Evolutionary conservation across 2,797 vertebrate genomes (phyloP), one percentile per base, ranked within the genome.

Genomic region (Acropternis orthonyx): DNA sequence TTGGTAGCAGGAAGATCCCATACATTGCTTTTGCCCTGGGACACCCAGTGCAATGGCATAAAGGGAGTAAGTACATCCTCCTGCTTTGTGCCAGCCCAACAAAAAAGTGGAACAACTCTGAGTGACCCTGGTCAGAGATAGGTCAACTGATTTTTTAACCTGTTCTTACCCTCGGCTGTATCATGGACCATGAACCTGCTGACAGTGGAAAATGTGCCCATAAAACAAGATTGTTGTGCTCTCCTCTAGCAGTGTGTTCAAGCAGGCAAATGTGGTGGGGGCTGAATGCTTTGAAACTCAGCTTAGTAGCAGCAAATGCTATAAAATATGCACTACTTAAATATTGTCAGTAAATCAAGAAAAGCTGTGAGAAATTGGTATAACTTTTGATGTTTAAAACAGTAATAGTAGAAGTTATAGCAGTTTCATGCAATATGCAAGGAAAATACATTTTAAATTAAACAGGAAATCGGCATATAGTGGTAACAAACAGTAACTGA

Each of bases 361-460:
- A 91, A 78, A 77, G 11, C 59, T 77, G n/a, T 37, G 49, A 81
- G 36, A 88, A 86, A 68, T 28, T 0, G 2, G 32, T 74, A 63
- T 74, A 87, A 95, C 89, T 96, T 97, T 66, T 89, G 54, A 69
- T 89, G 92, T 95, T 93, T 81, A 32, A 96, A 96, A 87, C 62
- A 16, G 44, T 87, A 89, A 44, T 58, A 32, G 28, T 85, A 54
- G 51, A 93, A 56, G 78, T 92, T 96, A 94, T 69, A 92, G 52
- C 32, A 63, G 67, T 79, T 96, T 80, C 92, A 92, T 90, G 28
- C 58, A 95, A 59, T 32, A 87, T 82, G 39, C 43, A 88, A 95
- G 46, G 81, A 92, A 93, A 87, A 92, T 86, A 52, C 76, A 72
- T 74, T 85, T 87, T 65, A 58, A 72, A 88, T 96, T 97, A 96